Base-by-base conservation (phyloP, 2,888 invertebrate species). In the Caenorhabditis sp. region DNA sequence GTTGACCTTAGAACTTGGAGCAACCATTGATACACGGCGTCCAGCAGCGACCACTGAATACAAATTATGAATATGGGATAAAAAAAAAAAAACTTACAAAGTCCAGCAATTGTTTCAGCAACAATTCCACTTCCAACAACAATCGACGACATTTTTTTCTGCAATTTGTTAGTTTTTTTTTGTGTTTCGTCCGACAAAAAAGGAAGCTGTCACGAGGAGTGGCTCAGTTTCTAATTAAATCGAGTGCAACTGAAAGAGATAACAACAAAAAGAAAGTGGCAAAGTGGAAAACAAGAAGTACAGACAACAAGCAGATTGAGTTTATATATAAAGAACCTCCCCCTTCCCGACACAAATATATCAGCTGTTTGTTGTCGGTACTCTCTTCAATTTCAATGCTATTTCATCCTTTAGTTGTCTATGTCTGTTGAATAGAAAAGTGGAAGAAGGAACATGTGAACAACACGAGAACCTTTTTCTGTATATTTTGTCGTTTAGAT, bases 61-160 rank as follows among this genome's bases (percentile, higher is more conserved):
- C 10, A 36, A 8, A 10, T 8, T 5, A 36, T 36, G 36, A 36
- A 8, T 5, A 10, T 36, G 36, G 36, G 36, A 59, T 3, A 2
- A 53, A 58, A 14, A 50, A 1, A 52, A 10, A 58, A 20, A 58
- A 63, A 67, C 67, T 59, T 25, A 73, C 73, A 59, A 20, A 73
- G 52, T 59, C 68, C 73, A 23, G 66, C 68, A 36, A 73, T 68
- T 49, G 73, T 73, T 65, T 73, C 73, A 57, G 73, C 73, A 27
- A 73, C 59, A 57, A 59, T 53, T 59, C 73, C 73, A 59, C 65
- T 68, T 73, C 73, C 73, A 63, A 73, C 68, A 54, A 73, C 73
- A 23, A 73, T 73, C n/a, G 68, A 73, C 3, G 64, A 64, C 73
- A 73, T 73, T n/a, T n/a, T n/a, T n/a, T n/a, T 36, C 27, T 56